Percentiles rank a stretch among this genome's conserved stretches.
phyloP scores from a whole-genome alignment of 2,113 vertebrate genomes.

The Uria aalge region DNA sequence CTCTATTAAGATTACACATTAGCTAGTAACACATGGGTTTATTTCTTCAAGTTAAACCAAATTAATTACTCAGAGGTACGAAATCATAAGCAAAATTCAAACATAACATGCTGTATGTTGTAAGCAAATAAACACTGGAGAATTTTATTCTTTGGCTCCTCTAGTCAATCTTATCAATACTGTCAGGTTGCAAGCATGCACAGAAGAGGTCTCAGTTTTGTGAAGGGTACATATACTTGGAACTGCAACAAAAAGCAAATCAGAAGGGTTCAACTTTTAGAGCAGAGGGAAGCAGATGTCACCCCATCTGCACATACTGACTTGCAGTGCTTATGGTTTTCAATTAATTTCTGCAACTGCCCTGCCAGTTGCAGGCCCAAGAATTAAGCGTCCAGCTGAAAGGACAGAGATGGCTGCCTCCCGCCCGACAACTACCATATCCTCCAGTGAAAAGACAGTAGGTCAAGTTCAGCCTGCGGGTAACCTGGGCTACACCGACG shows the following conservation, averaged over 20 bases:
- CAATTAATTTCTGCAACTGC: not conserved
- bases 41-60: not conserved
- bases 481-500: not conserved
- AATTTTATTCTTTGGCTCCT: not conserved
- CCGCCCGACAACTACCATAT: fast-evolving
- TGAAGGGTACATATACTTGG: not conserved
- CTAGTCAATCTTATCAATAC: not conserved
- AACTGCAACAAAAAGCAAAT: not conserved
- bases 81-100: not conserved
- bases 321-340: not conserved
- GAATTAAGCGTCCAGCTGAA: not conserved
- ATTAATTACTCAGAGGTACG: not conserved
- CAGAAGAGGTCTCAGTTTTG: not conserved
- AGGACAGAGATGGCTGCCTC: not conserved
- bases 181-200: not conserved
- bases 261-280: not conserved
- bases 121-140: not conserved
- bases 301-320: not conserved
- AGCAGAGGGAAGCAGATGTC: not conserved
- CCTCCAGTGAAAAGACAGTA: not conserved
- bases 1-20: not conserved
- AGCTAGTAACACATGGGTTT: not conserved
- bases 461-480: not conserved
- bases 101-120: not conserved
- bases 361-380: not conserved